phyloP scores from a whole-genome alignment of 2,888 invertebrate species.

The Pseudococcus viburni region DNA sequence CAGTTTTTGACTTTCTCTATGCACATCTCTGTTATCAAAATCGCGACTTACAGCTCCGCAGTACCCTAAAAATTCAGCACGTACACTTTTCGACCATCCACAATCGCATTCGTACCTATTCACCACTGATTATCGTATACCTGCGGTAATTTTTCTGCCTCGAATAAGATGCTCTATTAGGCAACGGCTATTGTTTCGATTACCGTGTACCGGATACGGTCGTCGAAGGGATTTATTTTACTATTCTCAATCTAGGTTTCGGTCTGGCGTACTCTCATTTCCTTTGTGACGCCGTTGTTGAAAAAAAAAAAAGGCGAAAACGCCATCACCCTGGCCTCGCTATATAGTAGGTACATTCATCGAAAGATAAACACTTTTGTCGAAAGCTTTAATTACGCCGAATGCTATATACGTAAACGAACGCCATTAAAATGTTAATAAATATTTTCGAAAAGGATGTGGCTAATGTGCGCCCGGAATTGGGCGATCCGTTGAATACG shows the following conservation, averaged over 20 bases:
- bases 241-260: background rate
- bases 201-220: background rate
- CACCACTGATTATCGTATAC: no score
- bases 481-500: constrained; percentile 59
- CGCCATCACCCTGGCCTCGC: background rate
- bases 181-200: background rate
- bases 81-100: no score
- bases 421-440: constrained; percentile 33
- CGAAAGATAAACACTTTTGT: constrained; percentile 27
- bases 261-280: background rate
- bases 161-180: background rate
- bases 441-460: constrained; percentile 57
- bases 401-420: constrained; percentile 33
- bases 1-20: no score
- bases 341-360: background rate
- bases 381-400: constrained; percentile 27
- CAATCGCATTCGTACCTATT: no score
- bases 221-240: background rate
- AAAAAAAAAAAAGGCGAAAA: constrained; percentile 2
- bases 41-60: no score
- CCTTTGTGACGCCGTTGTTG: background rate
- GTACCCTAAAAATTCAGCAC: no score
- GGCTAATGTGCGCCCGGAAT: constrained; percentile 61
- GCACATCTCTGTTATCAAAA: no score
- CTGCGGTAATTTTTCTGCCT: background rate